Base-by-base conservation (phyloP, 2,113 vertebrate species). In the Solea solea region DNA sequence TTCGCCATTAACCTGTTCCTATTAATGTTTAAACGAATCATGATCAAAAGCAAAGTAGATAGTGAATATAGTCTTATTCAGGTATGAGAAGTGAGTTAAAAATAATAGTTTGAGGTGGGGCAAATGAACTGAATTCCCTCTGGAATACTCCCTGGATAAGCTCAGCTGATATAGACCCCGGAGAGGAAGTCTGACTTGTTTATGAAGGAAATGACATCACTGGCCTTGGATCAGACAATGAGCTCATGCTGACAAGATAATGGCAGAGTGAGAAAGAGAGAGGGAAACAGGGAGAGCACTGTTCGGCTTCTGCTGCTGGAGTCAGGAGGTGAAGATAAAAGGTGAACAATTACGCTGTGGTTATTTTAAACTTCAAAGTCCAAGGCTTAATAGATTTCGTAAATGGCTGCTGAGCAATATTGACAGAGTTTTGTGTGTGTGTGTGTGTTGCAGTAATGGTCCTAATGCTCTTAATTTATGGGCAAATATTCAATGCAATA, bases 191-290 rank as follows among this genome's bases (percentile, higher is more conserved):
- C 53, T 48, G 68, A 82, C 78, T 88, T 91, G 89, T 90, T 92
- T 91, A 84, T 77, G 76, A 88, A 89, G 91, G 90, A 89, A 89
- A 91, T 90, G 59, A 92, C 90, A 90, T 90, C 87, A 89, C 44
- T 41, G 27, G 76, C 80, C 57, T 81, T 51, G 69, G 82, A 76
- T 79, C 75, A 88, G 78, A 87, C 82, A 73, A 78, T 90, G 88
- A 90, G 78, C 81, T 90, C 86, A 90, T 85, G 81, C 85, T 78
- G 87, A 88, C 86, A 82, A 88, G 84, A 89, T 84, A 89, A 78
- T 70, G 54, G 39, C 51, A 41, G 16, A 66, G 59, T 65, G 66
- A 13, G 66, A 61, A 50, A 46, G 41, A 50, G 61, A 21, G 46
- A 50, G 15, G 14, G 7, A n/a, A 12, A 50, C 40, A 74, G 55